Evolutionary conservation across 1,140 invertebrate species (phyloP), one percentile per base, ranked within the genome.

Genomic region (Trichonephila inaurata): DNA sequence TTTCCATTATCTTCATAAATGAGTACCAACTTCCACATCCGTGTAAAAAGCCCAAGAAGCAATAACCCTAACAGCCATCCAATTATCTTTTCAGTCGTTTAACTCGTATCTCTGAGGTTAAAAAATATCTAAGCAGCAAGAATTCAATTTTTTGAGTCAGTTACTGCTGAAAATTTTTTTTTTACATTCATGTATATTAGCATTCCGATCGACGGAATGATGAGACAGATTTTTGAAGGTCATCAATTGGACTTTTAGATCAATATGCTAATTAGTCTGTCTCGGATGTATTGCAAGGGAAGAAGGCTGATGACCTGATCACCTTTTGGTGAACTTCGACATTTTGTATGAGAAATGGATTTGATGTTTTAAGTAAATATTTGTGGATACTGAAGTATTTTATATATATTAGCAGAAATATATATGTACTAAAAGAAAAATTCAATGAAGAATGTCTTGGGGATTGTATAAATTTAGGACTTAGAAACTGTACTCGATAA

Each of bases 251-350:
- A 64, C 16, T 64, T 64, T 64, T 64, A 64, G 62, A 64, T 64
- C 62, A 64, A 64, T 64, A 64, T 64, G 62, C 62, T 64, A 64
- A 64, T 64, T 64, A 64, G 62, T 64, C 62, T 64, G 62, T 19
- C 62, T 64, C 62, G 62, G 62, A 19, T 64, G 12, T 21, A 64
- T 19, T 19, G 62, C 62, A 64, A 64, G 6, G 21, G 21, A 18
- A 21, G 16, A 64, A 64, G 62, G 21, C 51, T 51, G 51, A 51
- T 51, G 51, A 21, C 62, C 62, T 21, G 16, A 64, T 64, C 62
- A 64, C 62, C 62, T 64, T 64, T 64, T 12, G 18, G 21, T 64
- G 62, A 64, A 64, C 62, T 64, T 64, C 62, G 62, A 64, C 62
- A 64, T 64, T 64, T 64, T 64, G 62, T 7, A 64, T 64, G 16